Percentiles rank a stretch among this genome's conserved stretches.
phyloP scores from a whole-genome alignment of 1,140 invertebrate genomes.

The Drosophila simulans region DNA sequence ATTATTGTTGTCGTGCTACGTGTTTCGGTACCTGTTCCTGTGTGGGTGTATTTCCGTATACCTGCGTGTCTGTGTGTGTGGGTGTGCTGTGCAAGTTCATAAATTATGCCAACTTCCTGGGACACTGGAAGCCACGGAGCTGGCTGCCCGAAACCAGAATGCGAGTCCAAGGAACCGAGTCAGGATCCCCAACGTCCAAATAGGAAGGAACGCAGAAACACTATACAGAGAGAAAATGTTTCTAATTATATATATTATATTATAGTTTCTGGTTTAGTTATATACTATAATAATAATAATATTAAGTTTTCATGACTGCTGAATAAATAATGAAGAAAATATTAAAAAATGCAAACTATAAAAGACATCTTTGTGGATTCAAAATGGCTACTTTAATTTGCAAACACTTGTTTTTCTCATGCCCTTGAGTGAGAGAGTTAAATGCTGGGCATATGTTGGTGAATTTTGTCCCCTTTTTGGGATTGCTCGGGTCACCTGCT shows the following conservation, averaged over 20 bases:
- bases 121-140: conserved; percentile 41
- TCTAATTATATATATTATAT: no score
- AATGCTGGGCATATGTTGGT: conserved; percentile 7
- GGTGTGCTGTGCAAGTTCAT: conserved; percentile 48
- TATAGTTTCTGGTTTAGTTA: no score
- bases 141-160: conserved; percentile 5
- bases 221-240: conserved; percentile 8
- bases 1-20: conserved; percentile 64
- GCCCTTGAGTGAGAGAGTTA: not conserved
- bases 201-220: not conserved
- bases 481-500: conserved; percentile 15
- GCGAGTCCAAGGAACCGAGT: conserved; percentile 3
- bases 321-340: no score
- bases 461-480: conserved; percentile 34
- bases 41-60: conserved; percentile 17
- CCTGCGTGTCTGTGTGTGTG: not conserved
- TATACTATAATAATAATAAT: no score
- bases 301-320: no score
- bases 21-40: conserved; percentile 34
- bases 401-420: not conserved
- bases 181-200: conserved; percentile 38
- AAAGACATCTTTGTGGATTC: no score
- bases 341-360: no score
- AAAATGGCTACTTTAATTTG: no score
- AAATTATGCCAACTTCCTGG: conserved; percentile 62